phyloP scores from a whole-genome alignment of 92 coral and sea anemone species.

The Desmophyllum pertusum region DNA sequence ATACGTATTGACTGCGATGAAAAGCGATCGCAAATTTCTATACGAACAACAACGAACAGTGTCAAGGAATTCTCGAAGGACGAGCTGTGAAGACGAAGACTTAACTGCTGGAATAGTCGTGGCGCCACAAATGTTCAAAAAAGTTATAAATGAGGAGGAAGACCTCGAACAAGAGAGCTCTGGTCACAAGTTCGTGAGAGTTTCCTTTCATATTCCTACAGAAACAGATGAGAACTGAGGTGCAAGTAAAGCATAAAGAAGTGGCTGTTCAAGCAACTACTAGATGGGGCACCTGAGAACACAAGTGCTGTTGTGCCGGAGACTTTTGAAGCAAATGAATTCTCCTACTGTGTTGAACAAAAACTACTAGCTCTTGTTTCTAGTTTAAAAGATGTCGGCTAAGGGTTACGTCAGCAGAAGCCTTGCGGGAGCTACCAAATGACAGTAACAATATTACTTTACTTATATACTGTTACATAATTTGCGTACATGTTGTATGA shows the following conservation, averaged over 20 bases:
- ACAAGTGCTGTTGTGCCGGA: too few species aligned
- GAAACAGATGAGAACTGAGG: not conserved
- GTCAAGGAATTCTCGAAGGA: not conserved
- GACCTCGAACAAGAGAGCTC: not conserved
- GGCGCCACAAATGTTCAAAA: not conserved
- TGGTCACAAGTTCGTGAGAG: not conserved
- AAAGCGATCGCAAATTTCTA: not conserved
- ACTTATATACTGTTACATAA: too few species aligned
- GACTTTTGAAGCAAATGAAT: too few species aligned
- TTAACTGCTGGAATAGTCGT: constrained; percentile 1
- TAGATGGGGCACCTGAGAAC: not conserved
- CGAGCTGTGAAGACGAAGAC: not conserved
- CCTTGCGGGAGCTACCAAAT: too few species aligned
- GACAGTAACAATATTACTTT: too few species aligned
- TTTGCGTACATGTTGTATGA: too few species aligned
- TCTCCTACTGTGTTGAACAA: too few species aligned
- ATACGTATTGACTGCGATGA: not conserved
- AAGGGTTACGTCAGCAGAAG: too few species aligned
- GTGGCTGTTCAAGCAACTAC: not conserved
- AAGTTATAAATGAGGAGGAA: not conserved
- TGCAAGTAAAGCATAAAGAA: not conserved
- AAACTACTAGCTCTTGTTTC: too few species aligned
- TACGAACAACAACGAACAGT: not conserved
- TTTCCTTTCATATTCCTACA: not conserved
- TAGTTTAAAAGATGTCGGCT: too few species aligned